Percentiles rank a stretch among this genome's conserved stretches.
Conservation (phyloP, 2,888 invertebrate genomes). For the Pristionchus maxplancki region DNA sequence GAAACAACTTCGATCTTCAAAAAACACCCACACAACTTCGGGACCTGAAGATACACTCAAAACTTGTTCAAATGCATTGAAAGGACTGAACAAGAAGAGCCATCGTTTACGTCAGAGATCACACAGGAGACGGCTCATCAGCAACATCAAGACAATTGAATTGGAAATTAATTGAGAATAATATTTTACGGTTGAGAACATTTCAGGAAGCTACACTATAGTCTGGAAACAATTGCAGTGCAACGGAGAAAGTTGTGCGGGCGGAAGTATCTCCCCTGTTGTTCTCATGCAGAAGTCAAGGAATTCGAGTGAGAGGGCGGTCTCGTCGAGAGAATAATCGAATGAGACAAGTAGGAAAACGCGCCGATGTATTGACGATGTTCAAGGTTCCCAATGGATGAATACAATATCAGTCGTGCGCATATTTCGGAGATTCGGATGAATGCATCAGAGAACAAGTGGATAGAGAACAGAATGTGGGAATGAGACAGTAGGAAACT, state of each 20-base stretch:
- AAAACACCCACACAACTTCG: background rate
- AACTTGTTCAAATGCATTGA: background rate
- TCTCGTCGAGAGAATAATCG: background rate
- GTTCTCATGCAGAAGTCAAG: background rate
- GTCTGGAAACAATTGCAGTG: background rate
- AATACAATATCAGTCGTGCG: background rate
- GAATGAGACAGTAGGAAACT: background rate
- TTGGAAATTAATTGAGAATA: background rate
- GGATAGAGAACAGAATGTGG: background rate
- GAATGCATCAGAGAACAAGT: background rate
- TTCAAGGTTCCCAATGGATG: conserved; percentile 4
- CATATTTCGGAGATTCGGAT: background rate
- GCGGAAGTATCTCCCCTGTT: background rate
- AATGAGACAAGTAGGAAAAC: background rate
- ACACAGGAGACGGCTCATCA: background rate
- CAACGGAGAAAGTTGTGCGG: background rate
- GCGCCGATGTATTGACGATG: background rate
- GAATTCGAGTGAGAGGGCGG: background rate
- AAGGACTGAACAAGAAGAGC: background rate
- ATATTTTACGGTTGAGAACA: background rate
- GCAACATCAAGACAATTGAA: background rate
- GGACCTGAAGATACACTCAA: background rate
- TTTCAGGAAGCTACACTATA: background rate
- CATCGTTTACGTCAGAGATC: background rate
- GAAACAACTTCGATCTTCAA: too few species aligned